Evolutionary conservation across 2,113 vertebrate species (phyloP).

Genomic region (Hyla sarda): DNA sequence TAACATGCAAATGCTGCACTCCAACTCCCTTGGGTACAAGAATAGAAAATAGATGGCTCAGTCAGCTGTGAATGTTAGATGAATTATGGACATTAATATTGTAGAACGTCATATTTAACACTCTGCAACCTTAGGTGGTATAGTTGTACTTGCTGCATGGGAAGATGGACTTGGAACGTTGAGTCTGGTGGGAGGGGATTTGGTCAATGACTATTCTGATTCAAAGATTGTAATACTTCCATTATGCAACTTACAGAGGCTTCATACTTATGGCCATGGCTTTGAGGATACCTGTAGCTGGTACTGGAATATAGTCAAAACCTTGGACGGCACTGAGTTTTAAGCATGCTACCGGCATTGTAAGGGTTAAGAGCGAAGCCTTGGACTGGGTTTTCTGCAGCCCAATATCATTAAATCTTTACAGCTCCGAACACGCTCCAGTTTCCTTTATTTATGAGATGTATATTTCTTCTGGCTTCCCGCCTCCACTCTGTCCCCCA

Average conservation of each 20-base stretch:
- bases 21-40: too few relatives aligned
- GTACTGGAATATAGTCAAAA: background rate
- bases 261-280: background rate
- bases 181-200: too few relatives aligned
- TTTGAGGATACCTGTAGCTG: background rate
- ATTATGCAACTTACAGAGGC: background rate
- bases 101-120: too few relatives aligned
- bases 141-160: too few relatives aligned
- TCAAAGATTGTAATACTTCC: too few relatives aligned
- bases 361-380: constrained; percentile 55
- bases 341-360: background rate
- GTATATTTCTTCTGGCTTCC: constrained; percentile 62
- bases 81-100: too few relatives aligned
- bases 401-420: constrained; percentile 68
- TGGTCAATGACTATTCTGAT: too few relatives aligned
- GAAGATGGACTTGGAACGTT: too few relatives aligned
- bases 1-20: too few relatives aligned
- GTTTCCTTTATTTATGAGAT: constrained; percentile 72
- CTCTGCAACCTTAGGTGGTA: too few relatives aligned
- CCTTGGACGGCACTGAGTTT: background rate
- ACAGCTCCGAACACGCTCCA: constrained; percentile 64
- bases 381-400: constrained; percentile 63
- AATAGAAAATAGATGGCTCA: too few relatives aligned
- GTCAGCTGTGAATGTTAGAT: too few relatives aligned
- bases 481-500: constrained; percentile 38